Conservation (phyloP, 2,797 vertebrate species). For the Hydrocynus forskahlii region DNA sequence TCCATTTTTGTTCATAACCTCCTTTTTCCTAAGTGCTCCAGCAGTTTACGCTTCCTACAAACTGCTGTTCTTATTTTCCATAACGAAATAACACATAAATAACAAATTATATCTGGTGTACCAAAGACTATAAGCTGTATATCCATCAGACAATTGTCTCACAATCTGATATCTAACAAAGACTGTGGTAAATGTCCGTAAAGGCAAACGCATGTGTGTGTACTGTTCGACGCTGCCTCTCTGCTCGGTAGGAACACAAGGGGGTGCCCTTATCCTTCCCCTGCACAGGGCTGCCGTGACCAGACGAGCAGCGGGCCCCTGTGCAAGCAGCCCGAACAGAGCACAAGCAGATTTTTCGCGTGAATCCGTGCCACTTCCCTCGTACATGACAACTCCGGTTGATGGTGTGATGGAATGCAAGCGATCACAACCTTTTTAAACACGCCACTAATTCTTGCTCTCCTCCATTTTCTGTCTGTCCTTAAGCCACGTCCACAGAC, state of each 20-base stretch:
- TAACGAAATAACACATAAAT: not conserved
- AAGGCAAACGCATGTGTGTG: not conserved
- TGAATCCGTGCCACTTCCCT: not conserved
- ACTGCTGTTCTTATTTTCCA: not conserved
- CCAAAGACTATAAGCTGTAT: not conserved
- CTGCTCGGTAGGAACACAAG: slow-evolving; percentile 72
- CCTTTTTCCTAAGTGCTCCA: not conserved
- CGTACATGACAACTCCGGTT: not conserved
- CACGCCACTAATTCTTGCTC: slow-evolving; percentile 17
- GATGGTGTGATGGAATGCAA: slow-evolving; percentile 36
- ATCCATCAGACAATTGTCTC: not conserved
- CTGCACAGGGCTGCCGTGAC: slow-evolving; percentile 53
- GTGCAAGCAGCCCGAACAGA: slow-evolving; percentile 1
- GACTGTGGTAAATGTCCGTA: not conserved
- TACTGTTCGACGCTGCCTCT: slow-evolving; percentile 40
- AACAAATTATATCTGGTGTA: not conserved
- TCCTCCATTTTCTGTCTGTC: not conserved
- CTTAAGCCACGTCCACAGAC: not conserved
- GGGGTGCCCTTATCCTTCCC: slow-evolving; percentile 83
- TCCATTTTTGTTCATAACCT: not conserved
- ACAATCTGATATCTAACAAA: no score
- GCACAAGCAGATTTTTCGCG: not conserved
- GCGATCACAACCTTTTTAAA: slow-evolving; percentile 26
- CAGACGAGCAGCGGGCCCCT: not conserved
- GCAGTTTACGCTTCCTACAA: not conserved